Base-by-base conservation (phyloP, 2,797 vertebrate genomes). In the Enteromius fasciolatus region DNA sequence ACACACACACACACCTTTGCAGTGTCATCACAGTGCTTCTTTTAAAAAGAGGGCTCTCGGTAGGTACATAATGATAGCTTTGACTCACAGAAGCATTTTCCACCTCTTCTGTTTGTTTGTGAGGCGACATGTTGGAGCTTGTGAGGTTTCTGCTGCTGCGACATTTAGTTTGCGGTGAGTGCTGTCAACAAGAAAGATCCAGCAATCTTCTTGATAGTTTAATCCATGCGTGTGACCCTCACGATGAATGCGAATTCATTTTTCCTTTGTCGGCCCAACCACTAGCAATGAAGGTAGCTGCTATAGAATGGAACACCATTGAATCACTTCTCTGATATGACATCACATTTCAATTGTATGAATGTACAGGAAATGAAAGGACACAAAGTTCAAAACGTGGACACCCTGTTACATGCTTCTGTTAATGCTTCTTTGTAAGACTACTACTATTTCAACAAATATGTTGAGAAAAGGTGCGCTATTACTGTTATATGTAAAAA, bases 201-300 rank as follows among this genome's bases (percentile, higher is more conserved):
- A 89, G 92, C 88, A 78, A 94, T 94, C 92, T 93, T 94, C 92
- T 92, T 93, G 91, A 93, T 93, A 93, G 91, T 92, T 92, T 92
- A 91, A 93, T 93, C 92, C 79, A 84, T 89, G 92, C 92, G 89
- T 92, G 90, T 89, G 90, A 88, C 89, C 87, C 48, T 90, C 90
- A 92, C 91, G 90, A 90, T 87, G 93, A 93, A 93, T 92, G 89
- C 14, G 64, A 77, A 68, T 79, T 89, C 85, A 87, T 83, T 89
- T 87, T 87, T 79, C 81, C 70, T 46, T 87, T 82, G 87, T 85
- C 80, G 54, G 28, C 15, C 41, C n/a, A 59, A 72, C 67, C 36
- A 10, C 39, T 70, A 8, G 66, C 31, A 20, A 67, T 36, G 46
- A 69, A 81, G 28, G 78, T 44, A 69, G 67, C 39, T 64, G 39